Conservation (phyloP, 2,797 vertebrate genomes). For the Pantherophis alleghaniensis region DNA sequence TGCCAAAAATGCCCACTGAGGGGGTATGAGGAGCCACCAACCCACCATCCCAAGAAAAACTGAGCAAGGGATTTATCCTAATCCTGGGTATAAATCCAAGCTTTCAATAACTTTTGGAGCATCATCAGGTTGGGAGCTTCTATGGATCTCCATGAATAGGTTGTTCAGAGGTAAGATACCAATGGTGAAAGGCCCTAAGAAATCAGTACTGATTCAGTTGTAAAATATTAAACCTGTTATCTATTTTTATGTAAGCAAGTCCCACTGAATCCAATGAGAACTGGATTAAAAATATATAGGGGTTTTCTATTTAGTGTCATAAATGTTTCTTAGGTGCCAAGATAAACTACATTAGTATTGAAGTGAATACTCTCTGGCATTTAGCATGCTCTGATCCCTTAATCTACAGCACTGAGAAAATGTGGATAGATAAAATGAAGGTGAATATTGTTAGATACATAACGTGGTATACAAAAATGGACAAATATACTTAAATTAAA, state of each 20-base stretch:
- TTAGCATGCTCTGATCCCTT: slow-evolving; percentile 21
- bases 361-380: slow-evolving; percentile 35
- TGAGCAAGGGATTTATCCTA: not conserved
- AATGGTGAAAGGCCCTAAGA: not conserved
- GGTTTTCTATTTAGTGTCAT: slow-evolving; percentile 18
- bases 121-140: not conserved
- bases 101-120: not conserved
- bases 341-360: slow-evolving; percentile 40
- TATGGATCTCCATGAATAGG: not conserved
- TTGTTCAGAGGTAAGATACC: not conserved
- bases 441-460: not conserved
- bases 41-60: not conserved
- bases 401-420: slow-evolving; percentile 40
- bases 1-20: not conserved
- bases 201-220: not conserved
- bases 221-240: not conserved
- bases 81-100: not conserved
- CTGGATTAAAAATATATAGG: not conserved
- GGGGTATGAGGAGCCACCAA: not conserved
- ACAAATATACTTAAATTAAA: slow-evolving; percentile 18
- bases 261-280: not conserved
- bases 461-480: slow-evolving; percentile 2
- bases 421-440: slow-evolving; percentile 26
- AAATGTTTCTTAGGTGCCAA: slow-evolving; percentile 26
- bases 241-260: not conserved